phyloP scores from a whole-genome alignment of 2,797 vertebrate species.

The Pseudopleuronectes americanus region DNA sequence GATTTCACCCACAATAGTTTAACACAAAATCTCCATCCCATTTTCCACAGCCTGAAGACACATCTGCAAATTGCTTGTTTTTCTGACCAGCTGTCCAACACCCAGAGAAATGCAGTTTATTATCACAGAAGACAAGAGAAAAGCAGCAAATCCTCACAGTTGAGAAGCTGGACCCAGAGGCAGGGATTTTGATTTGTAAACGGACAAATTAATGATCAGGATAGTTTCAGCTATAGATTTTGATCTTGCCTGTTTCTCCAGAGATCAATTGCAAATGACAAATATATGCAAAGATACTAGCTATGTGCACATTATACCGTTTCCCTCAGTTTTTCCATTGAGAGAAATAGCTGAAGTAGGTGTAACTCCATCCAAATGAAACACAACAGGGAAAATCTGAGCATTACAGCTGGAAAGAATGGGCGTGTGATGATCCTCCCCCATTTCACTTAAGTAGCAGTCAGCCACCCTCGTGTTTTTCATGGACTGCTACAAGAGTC shows the following conservation, averaged over 20 bases:
- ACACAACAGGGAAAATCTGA: constrained; percentile 49
- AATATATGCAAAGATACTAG: constrained; percentile 18
- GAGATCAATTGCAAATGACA: constrained; percentile 1
- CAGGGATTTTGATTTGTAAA: neutral
- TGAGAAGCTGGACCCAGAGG: neutral
- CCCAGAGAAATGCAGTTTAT: neutral
- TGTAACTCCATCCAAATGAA: constrained; percentile 34
- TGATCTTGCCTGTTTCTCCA: constrained; percentile 3
- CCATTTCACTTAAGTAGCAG: constrained; percentile 30
- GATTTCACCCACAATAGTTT: neutral
- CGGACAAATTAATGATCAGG: neutral
- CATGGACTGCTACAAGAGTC: constrained; percentile 16
- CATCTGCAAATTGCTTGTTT: constrained; percentile 9
- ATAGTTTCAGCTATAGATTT: constrained; percentile 1
- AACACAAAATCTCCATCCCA: neutral
- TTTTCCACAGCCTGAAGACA: neutral
- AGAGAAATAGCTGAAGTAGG: constrained; percentile 30
- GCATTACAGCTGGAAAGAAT: constrained; percentile 42
- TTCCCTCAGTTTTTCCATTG: constrained; percentile 52
- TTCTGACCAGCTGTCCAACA: neutral
- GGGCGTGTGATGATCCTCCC: constrained; percentile 31
- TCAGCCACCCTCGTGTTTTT: constrained; percentile 22
- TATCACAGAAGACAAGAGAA: neutral
- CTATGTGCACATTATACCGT: constrained; percentile 15
- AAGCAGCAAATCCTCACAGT: constrained; percentile 10